Percentiles rank a stretch among this genome's conserved stretches.
phyloP scores from a whole-genome alignment of 2,888 invertebrate species.

The Cantharis flavilabris region DNA sequence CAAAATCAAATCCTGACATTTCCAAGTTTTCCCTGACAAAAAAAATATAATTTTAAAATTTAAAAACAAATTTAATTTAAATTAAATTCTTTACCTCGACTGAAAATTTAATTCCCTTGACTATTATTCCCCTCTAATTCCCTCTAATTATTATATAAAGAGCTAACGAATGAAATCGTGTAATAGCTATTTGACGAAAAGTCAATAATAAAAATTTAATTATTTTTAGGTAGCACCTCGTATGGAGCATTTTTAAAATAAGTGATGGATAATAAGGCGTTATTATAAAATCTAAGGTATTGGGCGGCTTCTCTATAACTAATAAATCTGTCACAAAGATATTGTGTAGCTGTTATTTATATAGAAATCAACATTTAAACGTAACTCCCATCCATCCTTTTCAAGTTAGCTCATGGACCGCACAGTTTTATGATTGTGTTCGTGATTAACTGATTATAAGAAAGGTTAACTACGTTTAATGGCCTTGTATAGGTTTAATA shows the following conservation, averaged over 20 bases:
- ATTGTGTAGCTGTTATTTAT: conserved; percentile 58
- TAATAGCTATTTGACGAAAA: no score
- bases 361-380: conserved; percentile 55
- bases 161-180: no score
- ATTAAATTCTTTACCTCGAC: no score
- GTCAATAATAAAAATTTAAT: not conserved
- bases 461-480: conserved; percentile 26
- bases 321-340: conserved; percentile 57
- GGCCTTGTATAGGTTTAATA: conserved; percentile 24
- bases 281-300: conserved; percentile 52
- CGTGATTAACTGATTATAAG: conserved; percentile 34
- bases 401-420: conserved; percentile 16
- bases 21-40: no score
- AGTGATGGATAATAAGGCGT: conserved; percentile 51
- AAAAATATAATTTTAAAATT: no score
- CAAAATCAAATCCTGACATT: no score
- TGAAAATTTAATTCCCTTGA: no score
- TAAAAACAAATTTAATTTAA: no score
- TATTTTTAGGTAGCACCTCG: conserved; percentile 12
- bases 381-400: conserved; percentile 54
- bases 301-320: conserved; percentile 52
- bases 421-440: conserved; percentile 31
- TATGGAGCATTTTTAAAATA: conserved; percentile 42
- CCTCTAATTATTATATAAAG: no score
- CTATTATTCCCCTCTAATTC: no score